Evolutionary conservation across 2,888 invertebrate genomes (phyloP).

Genomic region (Leucophenga maculata): DNA sequence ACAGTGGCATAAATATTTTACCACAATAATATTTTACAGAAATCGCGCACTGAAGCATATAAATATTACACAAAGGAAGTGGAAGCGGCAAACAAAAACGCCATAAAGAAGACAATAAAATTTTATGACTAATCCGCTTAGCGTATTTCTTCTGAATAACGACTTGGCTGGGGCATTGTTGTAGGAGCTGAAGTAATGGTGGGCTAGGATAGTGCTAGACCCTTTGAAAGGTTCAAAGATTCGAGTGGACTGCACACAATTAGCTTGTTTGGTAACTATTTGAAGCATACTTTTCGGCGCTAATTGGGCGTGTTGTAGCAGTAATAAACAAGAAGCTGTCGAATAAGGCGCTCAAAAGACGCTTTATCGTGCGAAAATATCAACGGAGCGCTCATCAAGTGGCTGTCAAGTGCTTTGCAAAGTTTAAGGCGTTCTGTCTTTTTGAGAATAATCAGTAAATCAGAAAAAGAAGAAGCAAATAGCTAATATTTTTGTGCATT

Average conservation of each 20-base stretch:
- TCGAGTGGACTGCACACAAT: too few relatives aligned
- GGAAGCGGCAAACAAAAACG: not conserved
- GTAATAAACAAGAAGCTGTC: not conserved
- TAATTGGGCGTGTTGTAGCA: constrained; percentile 52
- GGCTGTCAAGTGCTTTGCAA: not conserved
- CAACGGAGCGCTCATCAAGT: not conserved
- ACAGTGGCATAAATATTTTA: too few relatives aligned
- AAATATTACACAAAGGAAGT: constrained; percentile 6
- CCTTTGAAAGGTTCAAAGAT: too few relatives aligned
- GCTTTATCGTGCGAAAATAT: not conserved
- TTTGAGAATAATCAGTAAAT: not conserved
- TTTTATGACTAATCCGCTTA: constrained; percentile 46
- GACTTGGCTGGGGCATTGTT: not conserved
- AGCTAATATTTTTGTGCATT: not conserved
- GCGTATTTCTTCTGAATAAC: not conserved
- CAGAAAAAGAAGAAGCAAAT: not conserved
- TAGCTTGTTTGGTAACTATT: not conserved
- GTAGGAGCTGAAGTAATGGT: not conserved
- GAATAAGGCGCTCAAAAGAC: too few relatives aligned
- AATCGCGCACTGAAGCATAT: constrained; percentile 4
- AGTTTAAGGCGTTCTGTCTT: not conserved
- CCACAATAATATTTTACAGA: not conserved
- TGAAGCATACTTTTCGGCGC: constrained; percentile 34
- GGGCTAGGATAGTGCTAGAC: too few relatives aligned
- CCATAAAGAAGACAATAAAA: constrained; percentile 43